Evolutionary conservation across 1,140 invertebrate genomes (phyloP), one percentile per base, ranked within the genome.

Genomic region (Drosophila setifemur): DNA sequence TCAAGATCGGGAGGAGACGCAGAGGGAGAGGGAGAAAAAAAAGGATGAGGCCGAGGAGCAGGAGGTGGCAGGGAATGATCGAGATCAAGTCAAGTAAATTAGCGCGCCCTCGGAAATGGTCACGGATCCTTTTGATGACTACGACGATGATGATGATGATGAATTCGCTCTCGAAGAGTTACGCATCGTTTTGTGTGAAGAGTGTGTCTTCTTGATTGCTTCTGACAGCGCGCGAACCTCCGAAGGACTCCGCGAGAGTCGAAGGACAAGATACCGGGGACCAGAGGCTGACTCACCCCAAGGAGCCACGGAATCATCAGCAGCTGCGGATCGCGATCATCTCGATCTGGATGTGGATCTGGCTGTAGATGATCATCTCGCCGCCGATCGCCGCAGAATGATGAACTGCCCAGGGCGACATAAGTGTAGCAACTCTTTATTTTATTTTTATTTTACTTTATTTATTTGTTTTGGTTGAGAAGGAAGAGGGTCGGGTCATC

Each of bases 131-230:
- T 85, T 86, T 83, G 77, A 82, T 74, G 76, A 78, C 12, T 12
- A 28, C 50, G 44, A 31, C 21, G 18, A 72, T 57, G 43, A 45
- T 54, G 64, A 57, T 43, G 40, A 69, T 71, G 66, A 60, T 60
- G 54, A 61, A 61, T 61, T 79, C 74, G 57, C 79, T 85, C 79
- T 85, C 79, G 74, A 85, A 85, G 79, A 85, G 79, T 85, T 85
- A 85, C 79, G 79, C 79, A 85, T 85, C 81, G 79, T 75, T 86
- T 85, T 85, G 74, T 86, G 79, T 85, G 74, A 83, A 75, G 79
- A 86, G 81, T 86, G 81, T 86, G 74, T 83, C 71, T 81, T 72
- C 72, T 86, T 86, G 81, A 85, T 85, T 86, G 81, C 66, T 81
- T 85, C 75, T 85, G 81, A 85, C 81, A 85, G 81, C 81, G 81